phyloP scores from a whole-genome alignment of 2,113 vertebrate genomes.

The Pionites leucogaster region DNA sequence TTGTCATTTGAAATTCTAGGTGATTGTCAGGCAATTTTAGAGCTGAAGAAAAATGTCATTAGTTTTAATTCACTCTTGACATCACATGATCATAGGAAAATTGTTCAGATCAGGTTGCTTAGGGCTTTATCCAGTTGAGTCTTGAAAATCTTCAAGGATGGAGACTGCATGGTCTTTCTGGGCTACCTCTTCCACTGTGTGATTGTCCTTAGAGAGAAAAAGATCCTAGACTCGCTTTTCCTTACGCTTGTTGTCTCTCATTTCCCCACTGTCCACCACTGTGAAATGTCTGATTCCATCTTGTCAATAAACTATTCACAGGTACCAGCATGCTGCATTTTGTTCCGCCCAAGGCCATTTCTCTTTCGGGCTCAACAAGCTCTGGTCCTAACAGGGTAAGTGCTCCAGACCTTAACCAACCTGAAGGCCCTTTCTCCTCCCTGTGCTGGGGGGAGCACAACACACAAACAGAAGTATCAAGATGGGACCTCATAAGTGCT shows the following conservation, averaged over 20 bases:
- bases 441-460: neutral
- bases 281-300: rapidly evolving
- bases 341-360: neutral
- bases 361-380: neutral
- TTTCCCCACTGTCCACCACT: neutral
- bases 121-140: neutral
- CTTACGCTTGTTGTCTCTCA: neutral
- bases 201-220: neutral
- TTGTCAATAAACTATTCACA: neutral
- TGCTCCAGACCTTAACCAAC: neutral
- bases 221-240: neutral
- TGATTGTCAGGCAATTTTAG: neutral
- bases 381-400: neutral
- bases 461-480: neutral
- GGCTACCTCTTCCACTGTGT: neutral
- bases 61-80: neutral
- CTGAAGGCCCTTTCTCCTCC: neutral
- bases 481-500: neutral
- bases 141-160: neutral
- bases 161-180: neutral
- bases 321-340: neutral
- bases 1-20: neutral
- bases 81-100: neutral
- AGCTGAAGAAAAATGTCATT: neutral
- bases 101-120: neutral